These are phyloP conservation scores for Galerucella nymphaeae DNA, from an alignment of 2,888 invertebrate species.

Conservation along the genomic window DNA sequence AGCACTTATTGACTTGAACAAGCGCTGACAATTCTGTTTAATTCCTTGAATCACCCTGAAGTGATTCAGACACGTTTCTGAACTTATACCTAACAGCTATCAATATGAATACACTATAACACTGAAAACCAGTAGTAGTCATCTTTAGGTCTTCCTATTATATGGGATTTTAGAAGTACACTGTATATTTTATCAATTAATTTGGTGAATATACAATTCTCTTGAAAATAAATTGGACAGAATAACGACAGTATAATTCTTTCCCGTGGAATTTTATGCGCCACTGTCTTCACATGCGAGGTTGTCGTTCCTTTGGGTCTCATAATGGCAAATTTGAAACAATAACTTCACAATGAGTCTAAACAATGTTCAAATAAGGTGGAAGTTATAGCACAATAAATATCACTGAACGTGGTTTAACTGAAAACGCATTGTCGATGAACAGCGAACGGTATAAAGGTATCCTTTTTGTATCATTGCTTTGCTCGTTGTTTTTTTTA, in stretches of 20 bases:
- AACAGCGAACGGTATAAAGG: slow-evolving; percentile 23
- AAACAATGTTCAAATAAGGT: slow-evolving; percentile 43
- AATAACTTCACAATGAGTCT: slow-evolving; percentile 37
- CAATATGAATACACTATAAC: slow-evolving; percentile 6
- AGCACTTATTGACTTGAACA: too few relatives aligned
- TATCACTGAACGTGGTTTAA: slow-evolving; percentile 30
- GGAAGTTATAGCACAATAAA: slow-evolving; percentile 40
- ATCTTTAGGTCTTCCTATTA: too few relatives aligned
- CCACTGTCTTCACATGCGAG: slow-evolving; percentile 25
- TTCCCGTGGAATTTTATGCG: slow-evolving; percentile 20
- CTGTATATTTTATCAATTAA: background rate
- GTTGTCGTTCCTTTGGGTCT: slow-evolving; percentile 33
- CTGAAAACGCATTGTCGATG: slow-evolving; percentile 36
- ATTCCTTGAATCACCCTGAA: background rate
- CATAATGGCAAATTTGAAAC: slow-evolving; percentile 46
- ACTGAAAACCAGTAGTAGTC: too few relatives aligned
- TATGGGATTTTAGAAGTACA: too few relatives aligned
- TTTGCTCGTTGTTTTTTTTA: slow-evolving; percentile 17
- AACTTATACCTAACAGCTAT: too few relatives aligned
- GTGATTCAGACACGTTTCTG: too few relatives aligned
- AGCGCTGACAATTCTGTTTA: too few relatives aligned
- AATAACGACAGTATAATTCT: background rate
- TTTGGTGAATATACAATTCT: too few relatives aligned
- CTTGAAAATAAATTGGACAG: background rate
- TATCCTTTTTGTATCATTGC: slow-evolving; percentile 16